Conservation (phyloP, 2,113 vertebrate species). For the Coreoperca whiteheadi region DNA sequence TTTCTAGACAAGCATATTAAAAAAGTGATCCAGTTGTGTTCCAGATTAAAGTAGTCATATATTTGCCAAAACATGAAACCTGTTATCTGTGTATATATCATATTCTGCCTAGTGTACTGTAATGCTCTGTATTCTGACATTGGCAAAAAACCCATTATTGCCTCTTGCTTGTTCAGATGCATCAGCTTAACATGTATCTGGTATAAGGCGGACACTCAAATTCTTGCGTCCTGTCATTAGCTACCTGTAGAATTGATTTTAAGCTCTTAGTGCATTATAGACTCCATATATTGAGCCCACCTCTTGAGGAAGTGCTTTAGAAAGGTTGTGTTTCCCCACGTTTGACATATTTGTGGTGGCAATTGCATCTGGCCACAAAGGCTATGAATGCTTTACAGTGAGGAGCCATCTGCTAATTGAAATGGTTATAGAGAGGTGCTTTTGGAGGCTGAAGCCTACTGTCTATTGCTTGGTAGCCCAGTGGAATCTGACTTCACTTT, state of each 20-base stretch:
- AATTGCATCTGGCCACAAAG: background rate
- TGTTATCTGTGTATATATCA: background rate
- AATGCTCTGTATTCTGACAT: background rate
- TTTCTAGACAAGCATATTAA: background rate
- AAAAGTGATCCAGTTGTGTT: background rate
- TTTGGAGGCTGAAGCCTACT: constrained; percentile 6
- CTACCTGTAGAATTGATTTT: constrained; percentile 32
- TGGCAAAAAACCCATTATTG: constrained; percentile 13
- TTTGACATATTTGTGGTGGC: background rate
- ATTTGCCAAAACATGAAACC: background rate
- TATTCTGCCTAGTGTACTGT: background rate
- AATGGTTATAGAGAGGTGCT: constrained; percentile 39
- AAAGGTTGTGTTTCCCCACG: constrained; percentile 11
- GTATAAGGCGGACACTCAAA: constrained; percentile 7
- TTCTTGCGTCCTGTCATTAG: background rate
- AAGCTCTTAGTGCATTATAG: constrained; percentile 16
- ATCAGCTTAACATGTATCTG: constrained; percentile 7
- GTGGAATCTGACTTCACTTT: constrained; percentile 1
- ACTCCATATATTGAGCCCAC: background rate
- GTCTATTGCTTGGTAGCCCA: background rate
- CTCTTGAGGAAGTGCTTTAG: constrained; percentile 11
- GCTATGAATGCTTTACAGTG: constrained; percentile 5
- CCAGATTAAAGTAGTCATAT: background rate
- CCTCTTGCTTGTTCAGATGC: constrained; percentile 13
- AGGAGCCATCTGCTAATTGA: constrained; percentile 42